Evolutionary conservation across 2,797 vertebrate genomes (phyloP).

Genomic region (Artibeus lituratus): DNA sequence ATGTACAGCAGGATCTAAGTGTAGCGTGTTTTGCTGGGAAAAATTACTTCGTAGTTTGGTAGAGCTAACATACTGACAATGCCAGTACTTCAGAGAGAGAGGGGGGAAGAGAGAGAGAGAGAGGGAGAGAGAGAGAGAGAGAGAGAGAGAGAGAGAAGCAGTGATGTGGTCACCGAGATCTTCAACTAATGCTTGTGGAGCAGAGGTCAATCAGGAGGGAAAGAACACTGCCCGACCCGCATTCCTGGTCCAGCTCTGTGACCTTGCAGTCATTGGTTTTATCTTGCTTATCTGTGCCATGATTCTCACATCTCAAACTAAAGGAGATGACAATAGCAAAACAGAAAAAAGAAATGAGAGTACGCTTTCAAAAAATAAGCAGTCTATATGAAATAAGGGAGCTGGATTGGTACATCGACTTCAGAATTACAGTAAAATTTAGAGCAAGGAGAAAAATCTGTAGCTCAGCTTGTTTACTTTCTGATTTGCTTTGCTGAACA

Average conservation of each 20-base stretch:
- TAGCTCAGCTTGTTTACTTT: neutral
- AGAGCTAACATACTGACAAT: fast-evolving
- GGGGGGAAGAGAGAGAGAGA: too few species aligned
- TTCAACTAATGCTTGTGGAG: neutral
- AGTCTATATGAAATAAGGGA: neutral
- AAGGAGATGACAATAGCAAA: neutral
- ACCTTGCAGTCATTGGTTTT: neutral
- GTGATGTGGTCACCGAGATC: neutral
- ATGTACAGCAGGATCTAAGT: neutral
- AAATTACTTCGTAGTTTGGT: neutral
- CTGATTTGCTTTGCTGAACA: neutral
- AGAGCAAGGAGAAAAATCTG: neutral
- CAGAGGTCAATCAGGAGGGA: neutral
- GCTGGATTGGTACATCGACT: neutral
- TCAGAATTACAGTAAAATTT: neutral
- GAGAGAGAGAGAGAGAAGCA: too few species aligned
- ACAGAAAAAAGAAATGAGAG: neutral
- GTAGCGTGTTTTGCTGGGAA: neutral
- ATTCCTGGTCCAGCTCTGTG: neutral
- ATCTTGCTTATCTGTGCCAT: neutral
- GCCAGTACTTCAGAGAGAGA: neutral
- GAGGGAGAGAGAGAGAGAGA: neutral
- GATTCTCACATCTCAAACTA: neutral
- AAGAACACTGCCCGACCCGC: neutral
- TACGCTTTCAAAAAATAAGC: neutral